A percentile compares a stretch with the other conserved stretches of the same genome.
These are phyloP conservation scores for Zaprionus lineosus DNA, from an alignment of 2,888 invertebrate species.

Conservation along the genomic window DNA sequence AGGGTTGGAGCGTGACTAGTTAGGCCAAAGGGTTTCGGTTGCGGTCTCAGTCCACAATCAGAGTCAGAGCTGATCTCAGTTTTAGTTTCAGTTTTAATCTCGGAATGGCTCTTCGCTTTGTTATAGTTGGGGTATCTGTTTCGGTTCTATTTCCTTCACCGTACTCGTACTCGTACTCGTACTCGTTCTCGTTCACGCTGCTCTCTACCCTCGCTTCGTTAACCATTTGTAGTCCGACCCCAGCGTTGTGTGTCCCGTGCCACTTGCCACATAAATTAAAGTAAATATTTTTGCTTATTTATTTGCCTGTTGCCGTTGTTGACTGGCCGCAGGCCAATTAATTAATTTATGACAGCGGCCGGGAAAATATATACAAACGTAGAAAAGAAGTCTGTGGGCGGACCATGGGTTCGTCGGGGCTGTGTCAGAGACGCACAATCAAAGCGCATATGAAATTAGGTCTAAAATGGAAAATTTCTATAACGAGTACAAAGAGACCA, in stretches of 20 bases:
- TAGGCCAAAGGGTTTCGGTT: conserved; percentile 46
- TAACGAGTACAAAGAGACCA: conserved; percentile 4
- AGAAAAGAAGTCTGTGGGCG: no score
- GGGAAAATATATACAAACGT: conserved; percentile 51
- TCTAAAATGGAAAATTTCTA: conserved; percentile 18
- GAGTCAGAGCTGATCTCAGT: no score
- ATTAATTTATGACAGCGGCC: conserved; percentile 71
- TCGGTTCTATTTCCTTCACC: not conserved
- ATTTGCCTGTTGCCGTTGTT: conserved; percentile 60
- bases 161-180: not conserved
- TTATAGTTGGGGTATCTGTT: conserved; percentile 3
- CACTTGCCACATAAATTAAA: conserved; percentile 62
- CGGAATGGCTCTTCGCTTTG: not conserved
- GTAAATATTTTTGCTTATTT: conserved; percentile 73
- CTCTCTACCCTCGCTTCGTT: no score
- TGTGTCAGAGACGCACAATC: conserved; percentile 36
- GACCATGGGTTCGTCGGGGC: no score
- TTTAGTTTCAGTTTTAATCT: not conserved
- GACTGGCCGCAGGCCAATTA: conserved; percentile 70
- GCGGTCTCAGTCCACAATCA: not conserved
- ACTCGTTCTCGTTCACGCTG: not conserved
- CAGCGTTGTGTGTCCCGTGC: conserved; percentile 7
- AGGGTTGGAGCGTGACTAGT: conserved; percentile 21
- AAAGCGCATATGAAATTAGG: conserved; percentile 62
- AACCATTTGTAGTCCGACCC: no score